Evolutionary conservation across 2,797 vertebrate genomes (phyloP), one percentile per base, ranked within the genome.

Genomic region (Liparis tanakae): DNA sequence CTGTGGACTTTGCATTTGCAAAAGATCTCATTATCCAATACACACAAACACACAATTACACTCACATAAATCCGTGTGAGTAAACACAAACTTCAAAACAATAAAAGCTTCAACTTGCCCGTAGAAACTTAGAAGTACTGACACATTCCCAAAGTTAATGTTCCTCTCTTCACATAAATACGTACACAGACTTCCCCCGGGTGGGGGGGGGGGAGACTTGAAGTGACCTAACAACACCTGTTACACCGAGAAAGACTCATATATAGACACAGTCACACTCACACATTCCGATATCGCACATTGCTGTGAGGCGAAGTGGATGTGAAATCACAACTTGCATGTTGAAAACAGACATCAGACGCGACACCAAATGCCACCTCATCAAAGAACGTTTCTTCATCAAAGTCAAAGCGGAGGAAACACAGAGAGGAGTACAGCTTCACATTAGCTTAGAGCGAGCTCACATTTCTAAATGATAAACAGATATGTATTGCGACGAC

Each of bases 11-110:
- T 62, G 55, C 22, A 76, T 80, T 78, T 64, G 61, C 65, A 67
- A 65, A 30, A 64, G 53, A 78, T 69, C 73, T 79, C 73, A 72
- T 74, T 66, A 56, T 74, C 41, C 81, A 64, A 82, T 69, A 34
- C 48, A 71, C 67, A 80, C 33, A 71, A 51, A 73, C 13, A 76
- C 67, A 69, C 46, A 61, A 48, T 66, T 70, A 75, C 71, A 82
- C 13, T 12, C 59, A 57, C 57, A 39, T 25, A 69, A 2, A 25
- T 34, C 37, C 30, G 20, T 51, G n/a, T 10, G 44, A 64, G 30
- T 41, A 64, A 54, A 78, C 56, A 68, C 14, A 22, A 10, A 56
- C 39, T 66, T 54, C 3, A 44, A 66, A 74, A 60, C 51, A 83
- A 72, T 56, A 64, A 64, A 7, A 33, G 36, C 17, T 60, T 41